phyloP scores from a whole-genome alignment of 1,140 invertebrate species.

The Grapholita molesta region DNA sequence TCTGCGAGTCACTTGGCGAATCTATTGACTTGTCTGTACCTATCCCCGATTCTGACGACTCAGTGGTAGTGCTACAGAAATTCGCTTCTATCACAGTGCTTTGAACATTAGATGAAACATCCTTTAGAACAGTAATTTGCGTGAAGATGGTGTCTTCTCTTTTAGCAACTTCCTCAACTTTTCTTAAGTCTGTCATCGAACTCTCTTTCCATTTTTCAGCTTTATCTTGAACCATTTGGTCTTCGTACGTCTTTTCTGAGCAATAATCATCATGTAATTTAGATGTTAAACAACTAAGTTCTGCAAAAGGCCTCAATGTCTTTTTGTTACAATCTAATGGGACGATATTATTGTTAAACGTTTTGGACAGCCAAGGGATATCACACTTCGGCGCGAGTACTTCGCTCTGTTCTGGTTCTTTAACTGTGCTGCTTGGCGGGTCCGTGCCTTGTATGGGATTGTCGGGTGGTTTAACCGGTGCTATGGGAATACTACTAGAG shows the following conservation, averaged over 20 bases:
- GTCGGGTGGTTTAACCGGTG: constrained; percentile 69
- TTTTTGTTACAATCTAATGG: constrained; percentile 63
- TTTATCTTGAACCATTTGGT: constrained; percentile 25
- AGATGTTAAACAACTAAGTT: constrained; percentile 60
- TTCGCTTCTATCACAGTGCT: constrained; percentile 69
- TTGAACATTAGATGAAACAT: constrained; percentile 67
- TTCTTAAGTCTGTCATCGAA: constrained; percentile 41
- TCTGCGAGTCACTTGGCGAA: constrained; percentile 71
- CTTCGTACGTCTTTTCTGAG: constrained; percentile 30
- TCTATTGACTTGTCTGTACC: constrained; percentile 73
- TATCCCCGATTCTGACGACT: constrained; percentile 70
- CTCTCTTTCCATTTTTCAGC: constrained; percentile 26
- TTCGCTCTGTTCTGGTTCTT: constrained; percentile 58
- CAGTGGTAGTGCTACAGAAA: constrained; percentile 62
- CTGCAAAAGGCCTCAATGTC: constrained; percentile 65
- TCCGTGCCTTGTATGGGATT: constrained; percentile 71
- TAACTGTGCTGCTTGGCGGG: constrained; percentile 69
- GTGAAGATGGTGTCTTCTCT: constrained; percentile 68
- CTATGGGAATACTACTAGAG: constrained; percentile 69
- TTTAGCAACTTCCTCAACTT: constrained; percentile 63
- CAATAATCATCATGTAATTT: constrained; percentile 51
- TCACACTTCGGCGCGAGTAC: constrained; percentile 61
- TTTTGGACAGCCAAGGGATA: constrained; percentile 74
- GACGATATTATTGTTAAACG: constrained; percentile 72
- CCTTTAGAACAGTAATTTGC: constrained; percentile 70